Evolutionary conservation across 2,113 vertebrate species (phyloP).

Genomic region (Lucifuga dentata): DNA sequence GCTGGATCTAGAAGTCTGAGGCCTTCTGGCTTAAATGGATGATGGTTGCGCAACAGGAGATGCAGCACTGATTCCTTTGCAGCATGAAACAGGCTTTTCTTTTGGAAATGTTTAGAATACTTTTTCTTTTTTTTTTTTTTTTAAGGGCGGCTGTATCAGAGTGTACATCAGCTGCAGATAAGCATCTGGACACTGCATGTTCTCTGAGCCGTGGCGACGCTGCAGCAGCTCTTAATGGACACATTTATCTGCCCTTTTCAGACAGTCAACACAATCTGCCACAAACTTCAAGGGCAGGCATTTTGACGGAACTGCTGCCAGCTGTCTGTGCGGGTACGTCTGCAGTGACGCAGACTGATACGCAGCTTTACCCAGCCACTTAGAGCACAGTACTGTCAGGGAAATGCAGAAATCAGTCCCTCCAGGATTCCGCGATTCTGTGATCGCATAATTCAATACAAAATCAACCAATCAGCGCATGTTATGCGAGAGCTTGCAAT

Average conservation of each 20-base stretch:
- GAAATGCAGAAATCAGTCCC: no score
- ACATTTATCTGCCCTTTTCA: slow-evolving; percentile 46
- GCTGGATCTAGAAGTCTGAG: slow-evolving; percentile 4
- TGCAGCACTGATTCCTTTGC: slow-evolving; percentile 5
- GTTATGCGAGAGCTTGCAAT: no score
- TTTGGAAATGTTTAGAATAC: background rate
- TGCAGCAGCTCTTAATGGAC: slow-evolving; percentile 27
- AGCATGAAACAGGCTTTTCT: slow-evolving; percentile 5
- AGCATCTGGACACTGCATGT: slow-evolving; percentile 36
- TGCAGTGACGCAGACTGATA: slow-evolving; percentile 49
- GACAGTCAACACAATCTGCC: slow-evolving; percentile 48
- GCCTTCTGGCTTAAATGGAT: slow-evolving; percentile 35
- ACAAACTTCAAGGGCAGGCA: slow-evolving; percentile 43
- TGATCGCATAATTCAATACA: no score
- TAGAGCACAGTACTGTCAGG: no score
- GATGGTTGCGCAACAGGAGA: slow-evolving; percentile 42
- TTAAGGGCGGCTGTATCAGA: slow-evolving; percentile 41
- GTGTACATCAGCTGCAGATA: slow-evolving; percentile 48
- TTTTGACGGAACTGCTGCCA: slow-evolving; percentile 47
- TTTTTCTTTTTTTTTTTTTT: no score
- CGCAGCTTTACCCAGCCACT: no score
- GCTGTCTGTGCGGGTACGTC: slow-evolving; percentile 34
- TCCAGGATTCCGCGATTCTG: no score
- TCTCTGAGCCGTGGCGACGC: slow-evolving; percentile 11
- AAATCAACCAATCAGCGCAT: no score